Evolutionary conservation across 2,113 vertebrate species (phyloP).

Genomic region (Mastomys coucha): DNA sequence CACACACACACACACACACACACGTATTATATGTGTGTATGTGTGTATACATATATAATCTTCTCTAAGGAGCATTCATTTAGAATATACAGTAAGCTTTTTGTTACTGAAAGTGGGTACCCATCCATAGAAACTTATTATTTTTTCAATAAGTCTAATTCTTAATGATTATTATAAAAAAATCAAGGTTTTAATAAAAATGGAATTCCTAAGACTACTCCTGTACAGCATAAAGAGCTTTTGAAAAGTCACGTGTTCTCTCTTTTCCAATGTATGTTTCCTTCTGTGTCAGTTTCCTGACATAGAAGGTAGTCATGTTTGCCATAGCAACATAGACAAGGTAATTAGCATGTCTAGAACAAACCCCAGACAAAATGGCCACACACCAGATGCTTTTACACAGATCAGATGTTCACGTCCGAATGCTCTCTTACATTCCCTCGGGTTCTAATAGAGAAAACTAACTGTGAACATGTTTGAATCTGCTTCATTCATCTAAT

Average conservation of each 20-base stretch:
- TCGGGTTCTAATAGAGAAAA: background rate
- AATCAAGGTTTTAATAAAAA: background rate
- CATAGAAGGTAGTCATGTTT: background rate
- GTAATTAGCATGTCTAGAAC: background rate
- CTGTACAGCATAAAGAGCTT: background rate
- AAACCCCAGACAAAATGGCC: background rate
- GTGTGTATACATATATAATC: no score
- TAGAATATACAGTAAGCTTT: background rate
- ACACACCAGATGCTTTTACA: background rate
- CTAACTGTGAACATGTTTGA: background rate
- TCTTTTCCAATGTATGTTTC: background rate
- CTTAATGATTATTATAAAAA: conserved; percentile 6
- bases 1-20: no score
- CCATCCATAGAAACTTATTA: background rate
- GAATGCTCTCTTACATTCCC: background rate
- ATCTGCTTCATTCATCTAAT: background rate
- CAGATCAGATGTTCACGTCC: background rate
- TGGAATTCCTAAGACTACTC: background rate
- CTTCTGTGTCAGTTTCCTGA: background rate
- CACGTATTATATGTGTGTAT: no score
- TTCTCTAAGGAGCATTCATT: background rate
- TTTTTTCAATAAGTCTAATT: background rate
- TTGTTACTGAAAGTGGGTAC: background rate
- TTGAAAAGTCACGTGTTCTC: background rate
- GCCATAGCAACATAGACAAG: background rate